phyloP scores from a whole-genome alignment of 2,113 vertebrate genomes.

The Nycticryphes semicollaris region DNA sequence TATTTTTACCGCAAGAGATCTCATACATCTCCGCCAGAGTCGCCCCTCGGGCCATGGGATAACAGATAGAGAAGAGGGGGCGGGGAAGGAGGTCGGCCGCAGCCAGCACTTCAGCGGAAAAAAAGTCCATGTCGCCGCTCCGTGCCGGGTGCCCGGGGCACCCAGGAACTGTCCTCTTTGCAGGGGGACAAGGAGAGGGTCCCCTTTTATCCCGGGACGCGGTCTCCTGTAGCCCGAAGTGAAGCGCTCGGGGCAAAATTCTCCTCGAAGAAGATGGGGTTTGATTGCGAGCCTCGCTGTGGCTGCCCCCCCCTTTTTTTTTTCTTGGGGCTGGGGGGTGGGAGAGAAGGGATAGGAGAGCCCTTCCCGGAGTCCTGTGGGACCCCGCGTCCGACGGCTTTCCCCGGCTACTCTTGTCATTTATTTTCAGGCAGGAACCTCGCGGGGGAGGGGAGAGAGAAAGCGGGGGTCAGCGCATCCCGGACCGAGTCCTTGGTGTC shows the following conservation, averaged over 20 bases:
- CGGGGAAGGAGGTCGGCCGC: conserved; percentile 24
- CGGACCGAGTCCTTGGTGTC: too few relatives aligned
- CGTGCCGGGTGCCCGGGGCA: conserved; percentile 71
- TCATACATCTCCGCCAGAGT: conserved; percentile 82
- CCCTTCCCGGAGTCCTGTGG: fast-evolving
- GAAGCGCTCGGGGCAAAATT: neutral
- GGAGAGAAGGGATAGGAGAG: neutral
- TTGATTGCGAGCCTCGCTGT: neutral
- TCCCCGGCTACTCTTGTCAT: neutral
- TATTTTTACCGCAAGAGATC: conserved; percentile 81
- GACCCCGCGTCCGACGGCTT: neutral
- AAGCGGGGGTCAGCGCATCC: neutral
- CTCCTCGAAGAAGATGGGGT: neutral
- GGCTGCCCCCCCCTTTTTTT: neutral
- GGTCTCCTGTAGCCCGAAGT: neutral
- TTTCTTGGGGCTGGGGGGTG: neutral
- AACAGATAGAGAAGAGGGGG: conserved; percentile 54
- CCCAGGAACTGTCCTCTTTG: neutral
- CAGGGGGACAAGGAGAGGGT: neutral
- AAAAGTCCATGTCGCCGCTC: conserved; percentile 72
- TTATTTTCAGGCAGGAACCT: neutral
- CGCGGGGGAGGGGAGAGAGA: fast-evolving
- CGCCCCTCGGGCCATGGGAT: conserved; percentile 74
- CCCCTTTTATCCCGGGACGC: fast-evolving
- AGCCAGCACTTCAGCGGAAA: conserved; percentile 71